A percentile compares a stretch with the other conserved stretches of the same genome.
phyloP scores from a whole-genome alignment of 2,888 invertebrate species.

The Embidobia sp. region DNA sequence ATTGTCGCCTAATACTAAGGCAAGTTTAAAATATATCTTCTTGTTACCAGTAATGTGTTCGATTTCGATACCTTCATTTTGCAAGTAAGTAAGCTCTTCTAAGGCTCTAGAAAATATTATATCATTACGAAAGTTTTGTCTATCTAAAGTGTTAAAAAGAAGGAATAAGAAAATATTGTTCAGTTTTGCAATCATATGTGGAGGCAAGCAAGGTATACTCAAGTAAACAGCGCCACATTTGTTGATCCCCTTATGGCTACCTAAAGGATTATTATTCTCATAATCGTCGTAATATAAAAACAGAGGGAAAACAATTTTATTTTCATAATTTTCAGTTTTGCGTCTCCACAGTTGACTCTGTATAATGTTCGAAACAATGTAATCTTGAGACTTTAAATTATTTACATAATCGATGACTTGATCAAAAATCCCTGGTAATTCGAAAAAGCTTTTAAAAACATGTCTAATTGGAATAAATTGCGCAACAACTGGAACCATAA shows the following conservation, averaged over 20 bases:
- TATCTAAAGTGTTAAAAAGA: constrained; percentile 53
- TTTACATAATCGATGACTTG: constrained; percentile 53
- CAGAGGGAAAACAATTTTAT: neutral
- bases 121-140: constrained; percentile 31
- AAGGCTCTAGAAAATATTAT: constrained; percentile 56
- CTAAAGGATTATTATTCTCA: constrained; percentile 1
- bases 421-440: constrained; percentile 58
- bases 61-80: constrained; percentile 48
- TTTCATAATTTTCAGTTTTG: constrained; percentile 49
- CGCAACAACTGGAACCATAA: constrained; percentile 49
- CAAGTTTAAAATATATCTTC: constrained; percentile 52
- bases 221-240: constrained; percentile 59
- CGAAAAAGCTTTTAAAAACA: constrained; percentile 64
- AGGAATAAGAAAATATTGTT: constrained; percentile 52
- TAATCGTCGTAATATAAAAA: neutral
- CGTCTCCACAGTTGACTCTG: constrained; percentile 31
- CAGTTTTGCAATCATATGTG: constrained; percentile 31
- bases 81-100: constrained; percentile 56
- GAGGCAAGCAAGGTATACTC: constrained; percentile 48
- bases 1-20: constrained; percentile 52
- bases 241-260: constrained; percentile 17
- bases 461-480: constrained; percentile 64
- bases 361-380: constrained; percentile 58
- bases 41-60: constrained; percentile 11
- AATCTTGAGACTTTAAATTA: constrained; percentile 26